Evolutionary conservation across 2,797 vertebrate species (phyloP).

Genomic region (Falco novaeseelandiae): DNA sequence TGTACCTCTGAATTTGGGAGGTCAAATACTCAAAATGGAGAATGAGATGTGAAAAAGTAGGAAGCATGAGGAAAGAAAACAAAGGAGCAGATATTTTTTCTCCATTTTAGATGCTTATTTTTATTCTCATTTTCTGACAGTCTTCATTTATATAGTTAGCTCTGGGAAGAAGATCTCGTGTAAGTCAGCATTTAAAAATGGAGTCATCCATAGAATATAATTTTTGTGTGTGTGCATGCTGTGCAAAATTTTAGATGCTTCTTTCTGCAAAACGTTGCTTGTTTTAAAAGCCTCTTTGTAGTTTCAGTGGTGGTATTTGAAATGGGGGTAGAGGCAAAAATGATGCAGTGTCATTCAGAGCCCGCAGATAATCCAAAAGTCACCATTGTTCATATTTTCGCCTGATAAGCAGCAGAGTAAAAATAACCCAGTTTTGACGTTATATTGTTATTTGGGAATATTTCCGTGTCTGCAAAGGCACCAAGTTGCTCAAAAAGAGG

Average conservation of each 20-base stretch:
- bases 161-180: not conserved
- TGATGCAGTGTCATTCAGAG: not conserved
- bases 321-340: not conserved
- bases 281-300: not conserved
- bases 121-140: not conserved
- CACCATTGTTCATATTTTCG: not conserved
- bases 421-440: not conserved
- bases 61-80: not conserved
- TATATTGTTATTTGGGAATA: not conserved
- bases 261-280: constrained; percentile 4
- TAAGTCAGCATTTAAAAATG: constrained; percentile 27
- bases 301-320: not conserved
- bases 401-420: not conserved
- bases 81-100: not conserved
- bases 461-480: not conserved
- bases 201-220: not conserved
- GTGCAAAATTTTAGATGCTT: not conserved
- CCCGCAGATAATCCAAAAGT: not conserved
- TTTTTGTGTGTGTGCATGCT: not conserved
- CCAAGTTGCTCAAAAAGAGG: not conserved
- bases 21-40: not conserved
- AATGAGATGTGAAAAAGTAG: not conserved
- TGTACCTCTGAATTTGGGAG: not conserved
- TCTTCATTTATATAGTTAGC: constrained; percentile 5
- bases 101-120: not conserved